phyloP scores from a whole-genome alignment of 2,113 vertebrate genomes.

The Poeciliopsis retropinna region DNA sequence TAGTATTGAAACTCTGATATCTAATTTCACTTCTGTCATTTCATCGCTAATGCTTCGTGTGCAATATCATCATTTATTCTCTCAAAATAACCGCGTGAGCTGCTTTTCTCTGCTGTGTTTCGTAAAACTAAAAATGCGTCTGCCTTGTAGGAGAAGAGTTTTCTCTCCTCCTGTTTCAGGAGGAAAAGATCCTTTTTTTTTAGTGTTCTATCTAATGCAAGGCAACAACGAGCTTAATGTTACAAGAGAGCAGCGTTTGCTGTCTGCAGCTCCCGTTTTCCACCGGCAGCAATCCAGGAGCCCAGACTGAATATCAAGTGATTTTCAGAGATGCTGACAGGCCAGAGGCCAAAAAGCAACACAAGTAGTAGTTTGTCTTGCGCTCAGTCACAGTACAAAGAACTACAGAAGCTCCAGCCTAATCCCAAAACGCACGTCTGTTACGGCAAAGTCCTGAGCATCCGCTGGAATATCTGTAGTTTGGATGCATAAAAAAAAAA shows the following conservation, averaged over 20 bases:
- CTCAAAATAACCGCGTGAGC: too few species aligned
- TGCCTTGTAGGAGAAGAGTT: conserved; percentile 14
- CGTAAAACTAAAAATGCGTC: conserved; percentile 3
- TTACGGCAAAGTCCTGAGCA: conserved; percentile 10
- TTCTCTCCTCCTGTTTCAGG: not conserved
- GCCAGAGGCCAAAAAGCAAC: conserved; percentile 50
- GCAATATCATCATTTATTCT: too few species aligned
- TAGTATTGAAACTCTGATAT: too few species aligned
- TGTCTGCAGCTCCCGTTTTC: conserved; percentile 31
- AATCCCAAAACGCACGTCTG: conserved; percentile 18
- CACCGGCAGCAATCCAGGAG: conserved; percentile 35
- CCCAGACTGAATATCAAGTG: conserved; percentile 59
- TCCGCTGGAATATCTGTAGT: conserved; percentile 50
- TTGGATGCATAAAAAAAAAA: not conserved
- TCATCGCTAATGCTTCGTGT: too few species aligned
- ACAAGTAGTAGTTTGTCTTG: conserved; percentile 59
- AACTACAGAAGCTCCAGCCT: conserved; percentile 31
- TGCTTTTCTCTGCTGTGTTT: too few species aligned
- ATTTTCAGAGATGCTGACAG: conserved; percentile 33
- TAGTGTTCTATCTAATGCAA: conserved; percentile 1
- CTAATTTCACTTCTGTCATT: too few species aligned
- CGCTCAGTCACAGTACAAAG: conserved; percentile 33
- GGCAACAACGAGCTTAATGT: conserved; percentile 3
- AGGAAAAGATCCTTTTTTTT: not conserved
- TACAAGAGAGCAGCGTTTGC: conserved; percentile 29